Conservation (phyloP, 1,140 invertebrate species). For the Archivesica marissinica region DNA sequence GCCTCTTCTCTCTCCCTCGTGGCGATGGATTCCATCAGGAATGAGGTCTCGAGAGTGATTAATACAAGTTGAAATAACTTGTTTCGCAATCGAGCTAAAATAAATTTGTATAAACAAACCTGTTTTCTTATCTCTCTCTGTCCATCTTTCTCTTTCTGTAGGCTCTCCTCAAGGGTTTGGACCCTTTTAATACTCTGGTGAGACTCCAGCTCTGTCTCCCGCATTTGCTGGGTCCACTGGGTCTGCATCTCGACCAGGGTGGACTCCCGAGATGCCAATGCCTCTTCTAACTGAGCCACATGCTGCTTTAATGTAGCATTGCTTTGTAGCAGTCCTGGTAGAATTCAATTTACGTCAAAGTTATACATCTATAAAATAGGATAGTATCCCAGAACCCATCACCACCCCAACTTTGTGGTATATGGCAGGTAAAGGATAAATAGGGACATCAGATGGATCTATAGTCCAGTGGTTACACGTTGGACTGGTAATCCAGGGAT, state of each 20-base stretch:
- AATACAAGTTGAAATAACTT: no score
- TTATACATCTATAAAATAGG: no score
- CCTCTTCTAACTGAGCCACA: slow-evolving; percentile 80
- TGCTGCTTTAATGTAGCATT: slow-evolving; percentile 81
- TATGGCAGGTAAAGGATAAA: no score
- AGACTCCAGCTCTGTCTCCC: slow-evolving; percentile 71
- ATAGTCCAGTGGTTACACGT: no score
- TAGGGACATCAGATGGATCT: no score
- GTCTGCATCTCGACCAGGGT: slow-evolving; percentile 77
- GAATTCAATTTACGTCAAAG: neutral
- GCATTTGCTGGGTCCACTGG: slow-evolving; percentile 65
- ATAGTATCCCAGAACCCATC: no score
- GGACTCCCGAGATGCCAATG: slow-evolving; percentile 79
- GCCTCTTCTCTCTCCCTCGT: no score
- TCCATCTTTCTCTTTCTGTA: slow-evolving; percentile 80
- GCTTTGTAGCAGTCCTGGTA: slow-evolving; percentile 79
- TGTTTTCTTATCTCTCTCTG: slow-evolving; percentile 82
- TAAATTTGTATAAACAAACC: slow-evolving; percentile 68
- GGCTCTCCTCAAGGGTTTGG: slow-evolving; percentile 76
- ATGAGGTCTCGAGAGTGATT: no score
- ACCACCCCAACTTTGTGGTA: no score
- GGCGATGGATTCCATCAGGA: no score
- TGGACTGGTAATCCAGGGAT: no score
- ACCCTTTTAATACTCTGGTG: slow-evolving; percentile 73
- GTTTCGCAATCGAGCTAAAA: no score